These are phyloP conservation scores for Megaustenia siamemsis DNA, from an alignment of 2,888 invertebrate genomes.

Conservation along the genomic window DNA sequence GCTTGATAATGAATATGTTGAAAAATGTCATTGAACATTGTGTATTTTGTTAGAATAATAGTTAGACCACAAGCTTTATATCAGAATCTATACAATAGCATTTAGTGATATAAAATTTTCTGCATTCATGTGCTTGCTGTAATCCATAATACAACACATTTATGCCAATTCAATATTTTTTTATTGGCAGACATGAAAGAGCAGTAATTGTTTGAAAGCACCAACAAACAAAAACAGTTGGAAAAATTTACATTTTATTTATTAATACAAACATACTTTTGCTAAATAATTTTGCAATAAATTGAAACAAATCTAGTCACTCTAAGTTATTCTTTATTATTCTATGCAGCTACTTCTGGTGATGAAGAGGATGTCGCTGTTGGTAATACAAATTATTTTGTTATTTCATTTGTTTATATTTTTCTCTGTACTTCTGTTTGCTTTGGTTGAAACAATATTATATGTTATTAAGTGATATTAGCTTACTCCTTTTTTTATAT, in stretches of 20 bases:
- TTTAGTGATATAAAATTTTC: neutral
- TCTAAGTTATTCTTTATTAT: neutral
- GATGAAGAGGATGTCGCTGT: neutral
- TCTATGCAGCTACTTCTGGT: conserved; percentile 3
- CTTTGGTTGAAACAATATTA: neutral
- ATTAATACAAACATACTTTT: neutral
- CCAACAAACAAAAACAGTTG: neutral
- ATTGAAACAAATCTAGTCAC: neutral
- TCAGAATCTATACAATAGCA: too few species aligned
- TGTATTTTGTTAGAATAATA: too few species aligned
- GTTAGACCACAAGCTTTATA: too few species aligned
- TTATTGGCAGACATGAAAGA: neutral
- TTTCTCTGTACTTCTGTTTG: too few species aligned
- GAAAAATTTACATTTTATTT: neutral
- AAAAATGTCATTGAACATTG: too few species aligned
- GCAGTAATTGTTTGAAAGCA: neutral
- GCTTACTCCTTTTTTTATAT: neutral
- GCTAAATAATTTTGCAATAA: too few species aligned
- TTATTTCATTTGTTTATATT: too few species aligned
- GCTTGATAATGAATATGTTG: too few species aligned
- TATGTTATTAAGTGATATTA: neutral
- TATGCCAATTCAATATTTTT: too few species aligned
- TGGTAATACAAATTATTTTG: neutral
- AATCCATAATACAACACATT: too few species aligned
- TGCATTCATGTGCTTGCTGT: neutral